These are phyloP conservation scores for Episyrphus balteatus DNA, from an alignment of 1,140 invertebrate species.

Conservation along the genomic window DNA sequence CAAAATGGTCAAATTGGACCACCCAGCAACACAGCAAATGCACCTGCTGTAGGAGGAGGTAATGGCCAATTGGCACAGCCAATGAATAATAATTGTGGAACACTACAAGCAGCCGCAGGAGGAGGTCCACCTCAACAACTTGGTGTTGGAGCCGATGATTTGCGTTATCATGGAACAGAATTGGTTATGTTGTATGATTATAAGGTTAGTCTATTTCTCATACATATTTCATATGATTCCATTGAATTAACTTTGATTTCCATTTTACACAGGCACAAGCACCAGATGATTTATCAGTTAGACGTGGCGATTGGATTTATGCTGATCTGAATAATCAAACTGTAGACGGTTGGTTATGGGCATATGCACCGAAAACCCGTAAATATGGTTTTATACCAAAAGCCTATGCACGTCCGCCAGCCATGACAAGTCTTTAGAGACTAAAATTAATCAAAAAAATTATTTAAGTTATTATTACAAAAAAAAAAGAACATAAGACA, in stretches of 20 bases:
- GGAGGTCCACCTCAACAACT: constrained; percentile 16
- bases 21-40: constrained; percentile 1
- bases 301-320: constrained; percentile 87
- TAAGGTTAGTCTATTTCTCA: constrained; percentile 43
- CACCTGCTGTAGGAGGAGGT: neutral
- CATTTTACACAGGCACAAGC: constrained; percentile 62
- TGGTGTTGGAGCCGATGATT: constrained; percentile 42
- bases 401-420: constrained; percentile 83
- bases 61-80: too few relatives aligned
- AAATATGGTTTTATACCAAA: constrained; percentile 94
- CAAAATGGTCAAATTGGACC: constrained; percentile 2
- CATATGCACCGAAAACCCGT: constrained; percentile 80
- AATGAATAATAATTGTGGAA: too few relatives aligned
- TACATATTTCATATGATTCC: neutral
- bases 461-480: too few relatives aligned
- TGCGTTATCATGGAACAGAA: constrained; percentile 73
- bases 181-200: constrained; percentile 91
- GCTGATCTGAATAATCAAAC: constrained; percentile 87
- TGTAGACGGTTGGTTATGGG: constrained; percentile 91
- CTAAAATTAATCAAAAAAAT: neutral
- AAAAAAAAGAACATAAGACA: too few relatives aligned
- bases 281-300: constrained; percentile 79
- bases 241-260: too few relatives aligned
- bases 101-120: neutral
- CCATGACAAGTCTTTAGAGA: constrained; percentile 66